Conservation (phyloP, 2,113 vertebrate species). For the Oreotrochilus melanogaster region DNA sequence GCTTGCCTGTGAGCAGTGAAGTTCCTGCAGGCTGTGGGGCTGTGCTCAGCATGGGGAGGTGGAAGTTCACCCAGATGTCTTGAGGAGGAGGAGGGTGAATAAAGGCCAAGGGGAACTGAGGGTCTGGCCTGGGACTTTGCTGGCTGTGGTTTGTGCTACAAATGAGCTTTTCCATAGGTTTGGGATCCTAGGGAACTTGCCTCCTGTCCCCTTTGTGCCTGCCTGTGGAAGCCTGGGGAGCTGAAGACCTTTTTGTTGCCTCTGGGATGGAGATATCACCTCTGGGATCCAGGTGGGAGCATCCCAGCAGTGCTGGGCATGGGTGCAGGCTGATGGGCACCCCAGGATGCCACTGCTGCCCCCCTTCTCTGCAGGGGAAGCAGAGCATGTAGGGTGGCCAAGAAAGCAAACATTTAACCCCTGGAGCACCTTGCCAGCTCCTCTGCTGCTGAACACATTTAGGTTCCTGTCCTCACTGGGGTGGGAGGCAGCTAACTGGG, state of each 20-base stretch:
- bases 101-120: background rate
- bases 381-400: background rate
- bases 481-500: background rate
- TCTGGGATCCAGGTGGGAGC: background rate
- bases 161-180: background rate
- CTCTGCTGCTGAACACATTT: background rate
- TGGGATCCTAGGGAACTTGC: background rate
- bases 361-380: background rate
- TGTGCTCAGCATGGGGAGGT: background rate
- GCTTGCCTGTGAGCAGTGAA: background rate
- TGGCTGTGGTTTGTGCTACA: background rate
- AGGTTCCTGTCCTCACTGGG: background rate
- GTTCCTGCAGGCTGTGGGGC: background rate
- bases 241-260: background rate
- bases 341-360: rapidly evolving
- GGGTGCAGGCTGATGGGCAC: background rate
- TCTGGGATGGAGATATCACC: background rate
- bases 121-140: background rate
- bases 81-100: background rate
- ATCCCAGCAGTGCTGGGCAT: rapidly evolving
- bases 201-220: rapidly evolving
- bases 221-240: background rate
- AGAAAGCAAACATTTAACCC: too few species aligned
- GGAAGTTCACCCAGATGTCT: background rate
- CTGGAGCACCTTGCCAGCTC: too few species aligned